Percentiles rank a stretch among this genome's conserved stretches.
These are phyloP conservation scores for Maniola hyperantus DNA, from an alignment of 2,888 invertebrate species.

Conservation along the genomic window DNA sequence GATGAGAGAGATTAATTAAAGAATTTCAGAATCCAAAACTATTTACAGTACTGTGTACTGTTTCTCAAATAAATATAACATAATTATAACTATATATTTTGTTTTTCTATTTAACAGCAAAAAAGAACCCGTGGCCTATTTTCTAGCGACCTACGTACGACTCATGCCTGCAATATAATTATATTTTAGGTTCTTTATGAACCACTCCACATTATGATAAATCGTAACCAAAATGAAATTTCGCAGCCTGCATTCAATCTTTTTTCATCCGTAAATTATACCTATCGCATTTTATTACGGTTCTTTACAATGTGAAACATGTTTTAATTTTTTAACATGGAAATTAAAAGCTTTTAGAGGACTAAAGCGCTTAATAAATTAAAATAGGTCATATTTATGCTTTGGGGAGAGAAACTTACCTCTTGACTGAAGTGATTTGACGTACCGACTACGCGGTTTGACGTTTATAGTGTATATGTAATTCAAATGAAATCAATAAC, in stretches of 20 bases:
- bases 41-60: too few species aligned
- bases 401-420: conserved; percentile 42
- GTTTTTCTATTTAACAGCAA: not conserved
- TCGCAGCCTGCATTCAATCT: conserved; percentile 35
- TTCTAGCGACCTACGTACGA: conserved; percentile 11
- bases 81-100: not conserved
- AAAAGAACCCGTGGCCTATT: conserved; percentile 12
- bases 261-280: conserved; percentile 38
- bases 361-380: conserved; percentile 42
- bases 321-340: conserved; percentile 42
- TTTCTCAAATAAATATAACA: not conserved
- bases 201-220: conserved; percentile 21
- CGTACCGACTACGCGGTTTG: conserved; percentile 34
- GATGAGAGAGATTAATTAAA: too few species aligned
- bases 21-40: too few species aligned
- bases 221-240: conserved; percentile 34
- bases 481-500: conserved; percentile 37
- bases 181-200: conserved; percentile 20
- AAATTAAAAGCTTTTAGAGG: conserved; percentile 43
- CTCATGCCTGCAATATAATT: conserved; percentile 14
- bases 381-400: conserved; percentile 44
- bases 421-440: conserved; percentile 41
- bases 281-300: conserved; percentile 41
- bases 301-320: conserved; percentile 43
- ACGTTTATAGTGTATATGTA: conserved; percentile 36